A percentile compares a stretch with the other conserved stretches of the same genome.
phyloP scores from a whole-genome alignment of 2,113 vertebrate genomes.

The Physeter macrocephalus region DNA sequence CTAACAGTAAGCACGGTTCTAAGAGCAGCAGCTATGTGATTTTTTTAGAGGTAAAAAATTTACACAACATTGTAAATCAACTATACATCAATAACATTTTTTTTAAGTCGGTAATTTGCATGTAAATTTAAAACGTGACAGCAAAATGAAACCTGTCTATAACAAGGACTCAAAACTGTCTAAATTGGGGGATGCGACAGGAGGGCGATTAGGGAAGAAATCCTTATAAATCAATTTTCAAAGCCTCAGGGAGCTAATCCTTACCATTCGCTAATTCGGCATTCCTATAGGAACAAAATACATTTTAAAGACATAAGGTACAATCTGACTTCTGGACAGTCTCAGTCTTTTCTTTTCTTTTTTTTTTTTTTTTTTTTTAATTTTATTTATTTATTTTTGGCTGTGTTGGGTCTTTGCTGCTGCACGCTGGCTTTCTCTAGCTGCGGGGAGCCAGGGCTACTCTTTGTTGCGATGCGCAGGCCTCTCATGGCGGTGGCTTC shows the following conservation, averaged over 20 bases:
- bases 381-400: too few species aligned
- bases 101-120: neutral
- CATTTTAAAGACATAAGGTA: neutral
- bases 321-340: neutral
- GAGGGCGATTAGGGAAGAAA: neutral
- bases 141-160: neutral
- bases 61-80: neutral
- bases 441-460: too few species aligned
- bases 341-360: neutral
- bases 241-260: neutral
- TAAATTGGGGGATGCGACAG: neutral
- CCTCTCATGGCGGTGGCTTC: too few species aligned
- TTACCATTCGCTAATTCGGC: neutral
- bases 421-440: too few species aligned
- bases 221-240: neutral
- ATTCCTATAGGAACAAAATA: neutral
- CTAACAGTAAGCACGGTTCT: neutral
- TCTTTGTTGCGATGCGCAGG: too few species aligned
- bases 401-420: too few species aligned
- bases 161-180: neutral
- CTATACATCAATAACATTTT: neutral
- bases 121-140: neutral
- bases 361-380: too few species aligned
- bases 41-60: neutral
- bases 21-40: neutral